Base-by-base conservation (phyloP, 2,888 invertebrate species). In the Plusia festucae region DNA sequence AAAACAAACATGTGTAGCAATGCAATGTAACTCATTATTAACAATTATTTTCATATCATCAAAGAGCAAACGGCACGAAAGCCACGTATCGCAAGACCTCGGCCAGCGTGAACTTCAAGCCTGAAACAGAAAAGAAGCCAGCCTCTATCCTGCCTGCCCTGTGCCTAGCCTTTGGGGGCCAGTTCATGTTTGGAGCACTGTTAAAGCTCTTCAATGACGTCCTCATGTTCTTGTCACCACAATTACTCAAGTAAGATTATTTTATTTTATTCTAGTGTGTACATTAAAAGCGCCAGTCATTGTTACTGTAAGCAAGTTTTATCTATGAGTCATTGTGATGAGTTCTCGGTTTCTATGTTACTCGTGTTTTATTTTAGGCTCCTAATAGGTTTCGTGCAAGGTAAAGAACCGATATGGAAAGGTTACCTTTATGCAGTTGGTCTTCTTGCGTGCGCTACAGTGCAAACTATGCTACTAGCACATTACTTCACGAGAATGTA, bases 401-500 rank as follows among this genome's bases (percentile, higher is more conserved):
- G 92, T 54, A 77, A 88, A 44, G 96, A 97, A 68, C 95, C 96
- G 0, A 85, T 96, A 82, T 99, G 99, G 99, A 98, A 97, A 88
- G 99, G 99, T 34, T 97, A 98, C 82, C 88, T 98, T 11, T 99
- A 98, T 90, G 97, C 98, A 0, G 92, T 96, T 0, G 88, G 97
- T 1, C 95, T 99, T 66, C 96, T 99, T 74, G 82, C 96, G 2
- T 96, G 97, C 46, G 98, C 99, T 0, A 95, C 96, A 0, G 86
- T 97, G 0, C 98, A 99, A 91, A 99, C 99, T 0, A 90, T 99
- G 78, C 94, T 99, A 55, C 93, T 98, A 46, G 97, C 98, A 1
- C 98, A 99, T 86, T 99, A 99, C 91, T 99, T 99, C 91, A 98
- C 98, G 85, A 96, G 97, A 64, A 98, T 98, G 98, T 98, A 98